Evolutionary conservation across 2,113 vertebrate species (phyloP).

Genomic region (Ophiodon elongatus): DNA sequence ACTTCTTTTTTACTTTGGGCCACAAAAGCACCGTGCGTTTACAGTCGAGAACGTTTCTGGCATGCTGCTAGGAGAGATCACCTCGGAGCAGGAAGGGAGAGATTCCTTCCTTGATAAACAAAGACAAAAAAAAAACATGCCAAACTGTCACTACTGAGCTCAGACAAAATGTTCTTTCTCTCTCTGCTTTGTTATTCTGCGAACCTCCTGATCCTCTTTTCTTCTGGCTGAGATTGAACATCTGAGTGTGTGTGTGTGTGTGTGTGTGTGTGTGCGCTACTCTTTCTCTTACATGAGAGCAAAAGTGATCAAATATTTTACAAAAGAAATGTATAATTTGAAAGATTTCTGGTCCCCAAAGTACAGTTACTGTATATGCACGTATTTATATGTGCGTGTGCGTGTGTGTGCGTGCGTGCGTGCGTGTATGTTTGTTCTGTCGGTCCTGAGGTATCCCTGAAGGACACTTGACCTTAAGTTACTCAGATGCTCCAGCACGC

Average conservation of each 20-base stretch:
- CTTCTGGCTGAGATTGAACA: neutral
- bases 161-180: conserved; percentile 40
- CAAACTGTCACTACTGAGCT: conserved; percentile 49
- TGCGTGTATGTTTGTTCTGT: conserved; percentile 3
- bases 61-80: conserved; percentile 9
- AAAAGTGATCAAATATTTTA: conserved; percentile 21
- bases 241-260: conserved; percentile 12
- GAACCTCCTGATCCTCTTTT: neutral
- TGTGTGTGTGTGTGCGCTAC: neutral
- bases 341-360: conserved; percentile 6
- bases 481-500: neutral
- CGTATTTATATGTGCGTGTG: neutral
- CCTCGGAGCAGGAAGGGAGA: neutral
- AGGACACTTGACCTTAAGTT: neutral
- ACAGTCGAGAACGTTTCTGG: neutral
- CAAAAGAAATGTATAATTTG: neutral
- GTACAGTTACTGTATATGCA: neutral
- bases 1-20: neutral
- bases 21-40: too few relatives aligned
- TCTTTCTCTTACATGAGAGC: neutral
- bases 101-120: conserved; percentile 18
- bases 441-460: neutral
- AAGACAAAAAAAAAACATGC: conserved; percentile 16
- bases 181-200: conserved; percentile 44
- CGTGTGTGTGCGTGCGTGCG: neutral